These are phyloP conservation scores for Tenthredo scrophulariae DNA, from an alignment of 2,888 invertebrate species.

Conservation along the genomic window DNA sequence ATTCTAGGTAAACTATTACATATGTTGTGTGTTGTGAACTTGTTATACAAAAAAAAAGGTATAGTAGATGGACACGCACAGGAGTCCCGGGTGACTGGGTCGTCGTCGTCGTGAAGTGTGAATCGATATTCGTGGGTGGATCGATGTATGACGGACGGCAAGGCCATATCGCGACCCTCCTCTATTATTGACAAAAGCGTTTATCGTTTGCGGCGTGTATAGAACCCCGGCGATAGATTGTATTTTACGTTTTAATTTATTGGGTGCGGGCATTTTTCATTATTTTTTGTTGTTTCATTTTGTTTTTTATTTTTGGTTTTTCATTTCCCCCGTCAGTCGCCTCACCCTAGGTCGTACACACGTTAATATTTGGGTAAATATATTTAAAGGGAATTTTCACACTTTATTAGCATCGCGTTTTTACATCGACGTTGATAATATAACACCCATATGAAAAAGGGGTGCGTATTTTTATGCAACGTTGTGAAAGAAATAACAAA, in stretches of 20 bases:
- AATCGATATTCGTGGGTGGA: conserved; percentile 70
- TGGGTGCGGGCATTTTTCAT: not conserved
- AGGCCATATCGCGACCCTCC: conserved; percentile 73
- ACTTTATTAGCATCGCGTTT: not conserved
- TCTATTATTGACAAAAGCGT: conserved; percentile 71
- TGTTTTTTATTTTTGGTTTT: not conserved
- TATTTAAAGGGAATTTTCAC: not conserved
- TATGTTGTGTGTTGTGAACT: not conserved
- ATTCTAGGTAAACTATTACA: not conserved
- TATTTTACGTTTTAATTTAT: conserved; percentile 28
- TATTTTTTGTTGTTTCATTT: not conserved
- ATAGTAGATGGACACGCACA: conserved; percentile 30
- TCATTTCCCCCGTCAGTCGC: not conserved
- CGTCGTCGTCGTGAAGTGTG: conserved; percentile 47
- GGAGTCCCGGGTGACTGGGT: conserved; percentile 22
- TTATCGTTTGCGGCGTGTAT: conserved; percentile 63
- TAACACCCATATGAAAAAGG: not conserved
- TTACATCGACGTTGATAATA: not conserved
- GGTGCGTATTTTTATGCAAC: not conserved
- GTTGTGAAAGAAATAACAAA: not conserved
- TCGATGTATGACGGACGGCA: conserved; percentile 69
- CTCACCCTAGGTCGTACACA: not conserved
- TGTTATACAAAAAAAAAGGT: not conserved
- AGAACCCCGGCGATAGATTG: conserved; percentile 48
- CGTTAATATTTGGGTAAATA: not conserved